Evolutionary conservation across 2,888 invertebrate species (phyloP).

Genomic region (Acanthosoma haemorrhoidale): DNA sequence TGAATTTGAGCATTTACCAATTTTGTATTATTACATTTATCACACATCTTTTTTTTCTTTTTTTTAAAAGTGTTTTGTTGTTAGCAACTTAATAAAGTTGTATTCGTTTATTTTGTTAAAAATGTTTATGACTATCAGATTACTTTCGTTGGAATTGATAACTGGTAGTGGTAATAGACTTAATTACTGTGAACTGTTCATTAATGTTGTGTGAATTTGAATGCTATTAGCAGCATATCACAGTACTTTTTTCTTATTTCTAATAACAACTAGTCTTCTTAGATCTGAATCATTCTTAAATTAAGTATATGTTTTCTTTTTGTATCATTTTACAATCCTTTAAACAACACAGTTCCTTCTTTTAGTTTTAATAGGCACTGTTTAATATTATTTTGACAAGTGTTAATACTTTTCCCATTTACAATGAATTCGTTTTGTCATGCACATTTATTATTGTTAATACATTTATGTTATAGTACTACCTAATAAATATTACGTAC

Average conservation of each 20-base stretch:
- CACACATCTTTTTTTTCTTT: background rate
- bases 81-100: background rate
- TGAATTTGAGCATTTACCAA: background rate
- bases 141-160: background rate
- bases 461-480: background rate
- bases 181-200: background rate
- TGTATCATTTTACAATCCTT: background rate
- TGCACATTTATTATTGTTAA: background rate
- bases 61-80: too few relatives aligned
- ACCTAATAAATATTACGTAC: background rate
- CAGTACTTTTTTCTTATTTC: too few relatives aligned
- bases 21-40: background rate
- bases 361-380: slow-evolving; percentile 1
- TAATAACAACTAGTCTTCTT: background rate
- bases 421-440: background rate
- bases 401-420: background rate
- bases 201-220: background rate
- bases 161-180: too few relatives aligned
- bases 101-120: background rate
- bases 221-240: background rate
- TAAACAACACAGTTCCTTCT: background rate
- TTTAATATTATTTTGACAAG: background rate
- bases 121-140: background rate
- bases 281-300: background rate
- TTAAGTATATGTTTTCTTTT: background rate